A percentile compares a stretch with the other conserved stretches of the same genome.
phyloP scores from a whole-genome alignment of 1,140 invertebrate genomes.

The Mizuhopecten yessoensis region DNA sequence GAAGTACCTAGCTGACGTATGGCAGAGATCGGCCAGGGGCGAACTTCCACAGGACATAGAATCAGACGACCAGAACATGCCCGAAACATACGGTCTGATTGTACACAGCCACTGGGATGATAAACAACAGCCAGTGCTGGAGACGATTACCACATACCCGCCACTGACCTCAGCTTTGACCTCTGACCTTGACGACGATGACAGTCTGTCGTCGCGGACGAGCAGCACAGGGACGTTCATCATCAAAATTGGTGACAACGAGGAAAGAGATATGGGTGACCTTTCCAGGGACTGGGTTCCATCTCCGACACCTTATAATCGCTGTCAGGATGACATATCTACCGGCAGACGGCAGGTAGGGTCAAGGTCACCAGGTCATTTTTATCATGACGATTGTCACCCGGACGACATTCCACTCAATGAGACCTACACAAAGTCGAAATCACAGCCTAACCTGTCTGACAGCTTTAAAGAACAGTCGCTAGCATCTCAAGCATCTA shows the following conservation, averaged over 20 bases:
- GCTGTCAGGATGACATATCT: background rate
- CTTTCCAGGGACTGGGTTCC: slow-evolving; percentile 28
- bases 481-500: slow-evolving; percentile 67
- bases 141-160: background rate
- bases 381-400: background rate
- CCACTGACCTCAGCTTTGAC: background rate
- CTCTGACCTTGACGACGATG: slow-evolving; percentile 48
- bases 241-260: slow-evolving; percentile 76
- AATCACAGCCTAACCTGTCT: slow-evolving; percentile 72
- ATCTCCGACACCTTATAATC: background rate
- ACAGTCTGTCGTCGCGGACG: slow-evolving; percentile 50
- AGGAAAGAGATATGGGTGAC: slow-evolving; percentile 46
- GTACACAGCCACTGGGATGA: slow-evolving; percentile 13
- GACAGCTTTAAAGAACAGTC: slow-evolving; percentile 53
- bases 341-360: background rate
- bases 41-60: background rate
- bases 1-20: slow-evolving; percentile 52
- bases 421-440: slow-evolving; percentile 56
- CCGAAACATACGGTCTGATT: background rate
- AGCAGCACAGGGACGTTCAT: slow-evolving; percentile 80
- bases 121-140: background rate
- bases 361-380: background rate
- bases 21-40: slow-evolving; percentile 18
- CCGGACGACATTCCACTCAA: background rate
- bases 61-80: background rate